A percentile compares a stretch with the other conserved stretches of the same genome.
These are phyloP conservation scores for Panthera uncia DNA, from an alignment of 2,113 vertebrate genomes.

Conservation along the genomic window DNA sequence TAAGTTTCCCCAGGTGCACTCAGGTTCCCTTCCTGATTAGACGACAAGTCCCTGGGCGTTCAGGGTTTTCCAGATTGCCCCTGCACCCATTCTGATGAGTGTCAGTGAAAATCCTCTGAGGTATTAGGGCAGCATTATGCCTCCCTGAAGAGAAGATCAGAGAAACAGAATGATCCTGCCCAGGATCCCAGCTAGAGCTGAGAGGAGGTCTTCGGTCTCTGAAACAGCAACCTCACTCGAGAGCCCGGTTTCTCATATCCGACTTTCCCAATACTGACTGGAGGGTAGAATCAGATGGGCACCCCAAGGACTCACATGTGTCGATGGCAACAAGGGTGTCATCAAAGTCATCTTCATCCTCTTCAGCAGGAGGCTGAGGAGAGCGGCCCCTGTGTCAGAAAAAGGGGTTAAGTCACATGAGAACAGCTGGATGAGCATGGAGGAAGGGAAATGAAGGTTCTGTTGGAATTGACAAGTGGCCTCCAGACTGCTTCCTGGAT, in stretches of 20 bases:
- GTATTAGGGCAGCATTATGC: neutral
- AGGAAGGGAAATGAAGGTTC: neutral
- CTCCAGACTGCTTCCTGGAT: neutral
- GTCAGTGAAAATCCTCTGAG: neutral
- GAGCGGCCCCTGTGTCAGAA: slow-evolving; percentile 87
- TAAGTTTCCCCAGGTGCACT: slow-evolving; percentile 43
- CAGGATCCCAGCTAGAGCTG: neutral
- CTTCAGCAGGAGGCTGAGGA: slow-evolving; percentile 92
- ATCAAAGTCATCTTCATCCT: slow-evolving; percentile 93
- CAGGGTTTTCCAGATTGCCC: neutral
- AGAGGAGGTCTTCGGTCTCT: neutral
- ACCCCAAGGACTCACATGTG: slow-evolving; percentile 88
- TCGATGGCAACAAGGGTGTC: slow-evolving; percentile 91
- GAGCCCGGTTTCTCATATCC: neutral
- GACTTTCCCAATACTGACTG: neutral
- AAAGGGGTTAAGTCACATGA: neutral
- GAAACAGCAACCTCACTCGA: neutral
- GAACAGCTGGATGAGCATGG: neutral
- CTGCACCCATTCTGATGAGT: neutral
- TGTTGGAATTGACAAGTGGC: neutral
- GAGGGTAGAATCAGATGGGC: neutral
- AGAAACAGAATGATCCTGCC: slow-evolving; percentile 5
- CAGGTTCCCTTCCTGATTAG: slow-evolving; percentile 40
- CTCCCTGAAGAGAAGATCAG: neutral
- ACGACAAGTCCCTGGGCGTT: neutral